phyloP scores from a whole-genome alignment of 2,888 invertebrate genomes.

The Suillia variegata region DNA sequence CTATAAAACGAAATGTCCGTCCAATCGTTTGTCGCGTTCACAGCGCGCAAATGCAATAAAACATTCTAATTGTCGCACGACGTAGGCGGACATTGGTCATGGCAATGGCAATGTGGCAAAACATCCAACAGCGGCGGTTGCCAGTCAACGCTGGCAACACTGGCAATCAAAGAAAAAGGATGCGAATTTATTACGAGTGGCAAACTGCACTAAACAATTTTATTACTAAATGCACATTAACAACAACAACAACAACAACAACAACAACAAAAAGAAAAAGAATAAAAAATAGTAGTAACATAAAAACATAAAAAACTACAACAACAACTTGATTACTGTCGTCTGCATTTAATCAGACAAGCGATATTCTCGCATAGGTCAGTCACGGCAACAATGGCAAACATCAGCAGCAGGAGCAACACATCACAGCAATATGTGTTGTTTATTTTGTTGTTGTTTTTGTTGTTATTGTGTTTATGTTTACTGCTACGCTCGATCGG shows the following conservation, averaged over 20 bases:
- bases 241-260: too few species aligned
- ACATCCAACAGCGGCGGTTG: too few species aligned
- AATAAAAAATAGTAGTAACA: too few species aligned
- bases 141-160: not conserved
- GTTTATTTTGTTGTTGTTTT: too few species aligned
- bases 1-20: too few species aligned
- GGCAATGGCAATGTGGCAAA: not conserved
- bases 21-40: too few species aligned
- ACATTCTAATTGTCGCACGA: slow-evolving; percentile 42
- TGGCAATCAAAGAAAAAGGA: not conserved
- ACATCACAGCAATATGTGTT: too few species aligned
- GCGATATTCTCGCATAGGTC: not conserved
- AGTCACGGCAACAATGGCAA: not conserved
- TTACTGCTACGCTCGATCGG: too few species aligned
- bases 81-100: slow-evolving; percentile 10
- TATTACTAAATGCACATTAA: too few species aligned
- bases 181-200: not conserved
- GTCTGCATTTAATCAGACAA: not conserved
- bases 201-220: too few species aligned
- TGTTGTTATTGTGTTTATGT: too few species aligned
- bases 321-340: not conserved
- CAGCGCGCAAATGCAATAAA: slow-evolving; percentile 34
- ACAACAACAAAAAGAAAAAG: too few species aligned
- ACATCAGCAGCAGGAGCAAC: not conserved
- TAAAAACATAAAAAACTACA: not conserved